Percentiles rank a stretch among this genome's conserved stretches.
phyloP scores from a whole-genome alignment of 2,888 invertebrate species.

The Suillia variegata region DNA sequence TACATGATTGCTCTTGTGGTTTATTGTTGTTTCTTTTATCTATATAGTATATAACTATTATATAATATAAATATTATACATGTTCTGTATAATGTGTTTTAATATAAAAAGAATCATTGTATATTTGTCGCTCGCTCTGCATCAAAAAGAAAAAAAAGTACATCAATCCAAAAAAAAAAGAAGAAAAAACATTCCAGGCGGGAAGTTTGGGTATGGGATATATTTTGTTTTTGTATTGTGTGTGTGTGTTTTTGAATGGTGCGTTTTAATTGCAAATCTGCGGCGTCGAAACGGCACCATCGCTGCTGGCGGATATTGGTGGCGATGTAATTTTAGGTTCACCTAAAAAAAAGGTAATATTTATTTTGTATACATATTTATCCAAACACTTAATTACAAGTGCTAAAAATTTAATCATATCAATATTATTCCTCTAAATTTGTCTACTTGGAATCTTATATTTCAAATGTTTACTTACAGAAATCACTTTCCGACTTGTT shows the following conservation, averaged over 20 bases:
- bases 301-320: conserved; percentile 39
- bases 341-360: conserved; percentile 38
- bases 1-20: conserved; percentile 18
- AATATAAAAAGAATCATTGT: conserved; percentile 13
- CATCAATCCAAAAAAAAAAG: conserved; percentile 13
- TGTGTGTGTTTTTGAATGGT: conserved; percentile 20
- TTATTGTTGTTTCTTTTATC: conserved; percentile 23
- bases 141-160: conserved; percentile 26
- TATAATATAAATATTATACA: conserved; percentile 16
- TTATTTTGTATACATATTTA: too few relatives aligned
- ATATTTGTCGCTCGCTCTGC: conserved; percentile 7
- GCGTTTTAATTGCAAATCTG: conserved; percentile 52
- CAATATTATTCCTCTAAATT: too few relatives aligned
- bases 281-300: conserved; percentile 51
- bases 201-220: conserved; percentile 19
- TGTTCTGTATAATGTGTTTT: conserved; percentile 21
- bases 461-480: conserved; percentile 33
- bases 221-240: too few relatives aligned
- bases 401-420: too few relatives aligned
- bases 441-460: too few relatives aligned
- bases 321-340: conserved; percentile 57
- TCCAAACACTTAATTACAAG: too few relatives aligned
- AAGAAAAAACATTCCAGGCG: conserved; percentile 30
- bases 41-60: conserved; percentile 21
- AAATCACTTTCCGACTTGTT: conserved; percentile 48